phyloP scores from a whole-genome alignment of 2,888 invertebrate genomes.

The Tetranychus piercei region DNA sequence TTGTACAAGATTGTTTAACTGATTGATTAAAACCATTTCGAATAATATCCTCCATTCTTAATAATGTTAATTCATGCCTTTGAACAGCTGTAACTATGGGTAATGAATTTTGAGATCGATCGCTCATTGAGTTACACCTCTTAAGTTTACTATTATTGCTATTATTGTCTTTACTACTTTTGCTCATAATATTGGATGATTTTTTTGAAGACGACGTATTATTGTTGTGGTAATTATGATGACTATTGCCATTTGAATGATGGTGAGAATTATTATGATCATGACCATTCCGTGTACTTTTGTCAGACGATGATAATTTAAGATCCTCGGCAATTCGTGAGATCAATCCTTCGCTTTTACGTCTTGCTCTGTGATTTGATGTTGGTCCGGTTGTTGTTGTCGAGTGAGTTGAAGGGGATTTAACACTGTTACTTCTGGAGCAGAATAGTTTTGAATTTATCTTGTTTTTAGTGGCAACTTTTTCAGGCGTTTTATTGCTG shows the following conservation, averaged over 20 bases:
- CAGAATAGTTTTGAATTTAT: background rate
- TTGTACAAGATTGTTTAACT: slow-evolving; percentile 35
- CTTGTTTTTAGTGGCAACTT: background rate
- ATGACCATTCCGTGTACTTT: slow-evolving; percentile 9
- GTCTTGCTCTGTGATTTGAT: background rate
- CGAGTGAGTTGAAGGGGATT: background rate
- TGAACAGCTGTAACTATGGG: slow-evolving; percentile 54
- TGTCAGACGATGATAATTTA: slow-evolving; percentile 13
- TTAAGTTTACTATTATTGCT: background rate
- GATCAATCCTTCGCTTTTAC: background rate
- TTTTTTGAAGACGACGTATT: background rate
- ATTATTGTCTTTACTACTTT: background rate
- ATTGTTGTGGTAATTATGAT: background rate
- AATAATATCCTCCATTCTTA: slow-evolving; percentile 55
- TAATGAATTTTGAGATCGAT: slow-evolving; percentile 29
- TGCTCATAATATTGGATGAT: background rate
- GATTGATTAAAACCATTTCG: slow-evolving; percentile 41
- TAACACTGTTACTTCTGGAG: background rate
- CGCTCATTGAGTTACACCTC: background rate
- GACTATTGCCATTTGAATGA: background rate
- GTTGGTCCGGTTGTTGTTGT: background rate
- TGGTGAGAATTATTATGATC: background rate
- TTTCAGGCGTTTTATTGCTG: slow-evolving; percentile 5
- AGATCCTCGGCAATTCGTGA: background rate
- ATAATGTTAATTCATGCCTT: slow-evolving; percentile 51